phyloP scores from a whole-genome alignment of 2,888 invertebrate species.

The Apantesis nais region DNA sequence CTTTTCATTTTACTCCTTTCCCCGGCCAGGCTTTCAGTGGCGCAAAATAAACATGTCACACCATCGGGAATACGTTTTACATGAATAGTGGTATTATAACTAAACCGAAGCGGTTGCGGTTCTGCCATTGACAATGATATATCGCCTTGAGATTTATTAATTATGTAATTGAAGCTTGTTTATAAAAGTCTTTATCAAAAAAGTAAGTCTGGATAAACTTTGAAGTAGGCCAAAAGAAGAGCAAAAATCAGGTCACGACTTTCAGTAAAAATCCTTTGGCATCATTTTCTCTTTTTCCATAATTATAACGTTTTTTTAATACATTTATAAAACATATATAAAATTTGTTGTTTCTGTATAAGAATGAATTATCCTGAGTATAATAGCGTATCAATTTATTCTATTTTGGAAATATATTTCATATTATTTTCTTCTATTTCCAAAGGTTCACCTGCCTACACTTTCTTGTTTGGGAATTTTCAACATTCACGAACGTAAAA shows the following conservation, averaged over 20 bases:
- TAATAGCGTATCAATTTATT: no score
- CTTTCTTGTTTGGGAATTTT: no score
- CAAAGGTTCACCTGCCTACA: not conserved
- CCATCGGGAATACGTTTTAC: slow-evolving; percentile 74
- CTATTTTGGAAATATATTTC: not conserved
- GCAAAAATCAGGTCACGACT: not conserved
- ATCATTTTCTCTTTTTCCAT: no score
- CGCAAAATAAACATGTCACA: slow-evolving; percentile 76
- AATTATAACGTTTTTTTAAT: no score
- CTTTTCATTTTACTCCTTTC: slow-evolving; percentile 85
- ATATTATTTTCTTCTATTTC: not conserved
- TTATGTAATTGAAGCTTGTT: slow-evolving; percentile 48
- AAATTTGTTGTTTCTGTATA: no score
- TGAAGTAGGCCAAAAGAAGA: not conserved
- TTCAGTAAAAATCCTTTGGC: no score
- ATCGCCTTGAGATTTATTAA: slow-evolving; percentile 60
- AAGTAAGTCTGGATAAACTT: not conserved
- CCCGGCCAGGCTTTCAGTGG: slow-evolving; percentile 70
- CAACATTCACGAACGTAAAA: not conserved
- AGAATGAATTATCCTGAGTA: no score
- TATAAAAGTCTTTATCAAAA: slow-evolving; percentile 31
- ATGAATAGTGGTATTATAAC: slow-evolving; percentile 66
- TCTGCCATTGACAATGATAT: slow-evolving; percentile 62
- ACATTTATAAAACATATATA: no score
- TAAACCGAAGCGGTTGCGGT: slow-evolving; percentile 64